Percentiles rank a stretch among this genome's conserved stretches.
These are phyloP conservation scores for Portunus trituberculatus DNA, from an alignment of 1,140 invertebrate genomes.

Conservation along the genomic window DNA sequence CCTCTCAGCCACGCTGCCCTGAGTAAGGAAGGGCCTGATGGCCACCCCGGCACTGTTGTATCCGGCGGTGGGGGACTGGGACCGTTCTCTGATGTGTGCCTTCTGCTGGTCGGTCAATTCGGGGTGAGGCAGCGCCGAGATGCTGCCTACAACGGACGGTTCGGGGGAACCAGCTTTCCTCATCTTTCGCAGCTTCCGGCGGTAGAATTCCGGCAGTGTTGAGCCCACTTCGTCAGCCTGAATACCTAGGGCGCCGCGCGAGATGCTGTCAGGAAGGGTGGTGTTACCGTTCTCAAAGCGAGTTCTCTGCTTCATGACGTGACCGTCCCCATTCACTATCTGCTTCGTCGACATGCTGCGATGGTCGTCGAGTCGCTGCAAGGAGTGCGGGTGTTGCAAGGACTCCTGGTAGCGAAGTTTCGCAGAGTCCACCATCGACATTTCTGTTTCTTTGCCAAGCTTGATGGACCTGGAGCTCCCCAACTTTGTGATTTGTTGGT, in stretches of 20 bases:
- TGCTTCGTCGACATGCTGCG: constrained; percentile 80
- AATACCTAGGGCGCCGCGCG: constrained; percentile 79
- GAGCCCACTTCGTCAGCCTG: constrained; percentile 78
- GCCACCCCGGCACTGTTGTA: constrained; percentile 79
- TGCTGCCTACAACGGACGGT: constrained; percentile 69
- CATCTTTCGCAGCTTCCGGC: constrained; percentile 77
- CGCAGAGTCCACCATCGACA: constrained; percentile 85
- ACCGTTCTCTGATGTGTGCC: constrained; percentile 83
- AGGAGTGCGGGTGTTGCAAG: constrained; percentile 82
- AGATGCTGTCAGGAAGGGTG: constrained; percentile 71
- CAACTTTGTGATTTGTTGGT: not conserved
- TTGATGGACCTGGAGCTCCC: not conserved
- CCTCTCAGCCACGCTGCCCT: constrained; percentile 94
- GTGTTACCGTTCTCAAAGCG: constrained; percentile 79
- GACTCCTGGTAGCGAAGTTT: constrained; percentile 85
- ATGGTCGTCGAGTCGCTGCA: constrained; percentile 83
- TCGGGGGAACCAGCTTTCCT: constrained; percentile 78
- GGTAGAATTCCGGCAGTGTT: constrained; percentile 75
- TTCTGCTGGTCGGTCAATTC: constrained; percentile 86
- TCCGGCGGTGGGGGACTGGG: constrained; percentile 77
- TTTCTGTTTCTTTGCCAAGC: constrained; percentile 78
- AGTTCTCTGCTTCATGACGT: constrained; percentile 79
- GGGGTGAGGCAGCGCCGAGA: constrained; percentile 84
- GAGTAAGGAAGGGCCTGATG: constrained; percentile 91
- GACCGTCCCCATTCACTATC: constrained; percentile 80